phyloP scores from a whole-genome alignment of 2,797 vertebrate genomes.

The Thalassophryne amazonica region DNA sequence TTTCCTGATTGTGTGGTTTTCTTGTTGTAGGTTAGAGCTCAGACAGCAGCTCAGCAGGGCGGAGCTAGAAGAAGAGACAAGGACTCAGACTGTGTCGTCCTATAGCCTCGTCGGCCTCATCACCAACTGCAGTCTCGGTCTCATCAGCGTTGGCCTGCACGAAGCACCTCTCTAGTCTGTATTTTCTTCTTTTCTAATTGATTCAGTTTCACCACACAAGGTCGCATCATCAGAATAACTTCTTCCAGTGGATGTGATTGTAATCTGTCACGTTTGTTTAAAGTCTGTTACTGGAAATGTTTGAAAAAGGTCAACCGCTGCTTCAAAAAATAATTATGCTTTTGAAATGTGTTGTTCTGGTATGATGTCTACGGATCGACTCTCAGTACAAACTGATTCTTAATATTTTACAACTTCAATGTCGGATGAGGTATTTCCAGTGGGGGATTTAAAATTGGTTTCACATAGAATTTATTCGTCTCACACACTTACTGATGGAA shows the following conservation, averaged over 20 bases:
- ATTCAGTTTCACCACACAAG: not conserved
- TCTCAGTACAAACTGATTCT: too few species aligned
- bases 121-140: not conserved
- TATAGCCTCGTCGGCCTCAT: conserved; percentile 66
- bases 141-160: not conserved
- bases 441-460: too few species aligned
- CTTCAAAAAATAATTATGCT: too few species aligned
- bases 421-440: too few species aligned
- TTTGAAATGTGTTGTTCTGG: too few species aligned
- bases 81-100: conserved; percentile 83
- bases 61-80: conserved; percentile 74
- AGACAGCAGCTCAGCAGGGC: conserved; percentile 41
- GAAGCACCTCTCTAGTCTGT: not conserved
- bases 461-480: too few species aligned
- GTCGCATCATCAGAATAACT: not conserved
- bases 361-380: too few species aligned
- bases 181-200: not conserved
- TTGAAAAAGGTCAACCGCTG: too few species aligned
- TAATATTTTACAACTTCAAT: too few species aligned
- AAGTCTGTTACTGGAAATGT: not conserved
- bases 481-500: too few species aligned
- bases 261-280: not conserved
- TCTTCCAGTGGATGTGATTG: not conserved
- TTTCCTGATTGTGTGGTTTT: not conserved
- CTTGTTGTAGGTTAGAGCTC: conserved; percentile 74